Base-by-base conservation (phyloP, 2,113 vertebrate species). In the Urocolius indicus region DNA sequence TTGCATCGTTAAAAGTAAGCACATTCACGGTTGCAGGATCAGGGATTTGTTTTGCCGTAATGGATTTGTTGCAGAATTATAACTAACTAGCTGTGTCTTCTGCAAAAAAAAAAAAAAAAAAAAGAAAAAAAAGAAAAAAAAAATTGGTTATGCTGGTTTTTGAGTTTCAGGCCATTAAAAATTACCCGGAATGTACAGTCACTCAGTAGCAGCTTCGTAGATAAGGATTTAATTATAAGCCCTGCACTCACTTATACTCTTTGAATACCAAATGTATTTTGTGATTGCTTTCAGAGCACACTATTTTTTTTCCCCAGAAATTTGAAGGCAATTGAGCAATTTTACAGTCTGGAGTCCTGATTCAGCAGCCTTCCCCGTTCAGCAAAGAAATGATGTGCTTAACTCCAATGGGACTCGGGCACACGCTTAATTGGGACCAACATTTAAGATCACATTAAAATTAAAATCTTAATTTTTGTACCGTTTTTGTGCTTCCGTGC, bases 171-270 rank as follows among this genome's bases (percentile, higher is more conserved):
- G 95, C 95, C 93, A 96, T 97, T 96, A 97, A 96, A 97, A 96
- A 97, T 96, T 96, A 94, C 93, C 92, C 94, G 78, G 90, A 96
- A 96, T 79, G 86, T 96, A 95, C 92, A 95, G 94, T 94, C 93
- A 82, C 94, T 90, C 95, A 93, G 95, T 89, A 96, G 94, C 90
- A 87, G 90, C 88, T 96, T 92, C 86, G 1, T 84, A 96, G 95
- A 97, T 97, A 96, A 96, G 95, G 95, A 96, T 96, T 96, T 96
- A 97, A 94, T 97, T 96, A 96, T 95, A 95, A 97, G 89, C 90
- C 94, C 90, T 93, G 90, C 94, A 95, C 76, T 93, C 92, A 94
- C 93, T 97, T 95, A 95, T 94, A 95, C 85, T 94, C 94, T 96
- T 93, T 96, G 94, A 97, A 96, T 97, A 96, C 92, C 93, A 96